phyloP scores from a whole-genome alignment of 2,113 vertebrate genomes.

The Sapajus apella region DNA sequence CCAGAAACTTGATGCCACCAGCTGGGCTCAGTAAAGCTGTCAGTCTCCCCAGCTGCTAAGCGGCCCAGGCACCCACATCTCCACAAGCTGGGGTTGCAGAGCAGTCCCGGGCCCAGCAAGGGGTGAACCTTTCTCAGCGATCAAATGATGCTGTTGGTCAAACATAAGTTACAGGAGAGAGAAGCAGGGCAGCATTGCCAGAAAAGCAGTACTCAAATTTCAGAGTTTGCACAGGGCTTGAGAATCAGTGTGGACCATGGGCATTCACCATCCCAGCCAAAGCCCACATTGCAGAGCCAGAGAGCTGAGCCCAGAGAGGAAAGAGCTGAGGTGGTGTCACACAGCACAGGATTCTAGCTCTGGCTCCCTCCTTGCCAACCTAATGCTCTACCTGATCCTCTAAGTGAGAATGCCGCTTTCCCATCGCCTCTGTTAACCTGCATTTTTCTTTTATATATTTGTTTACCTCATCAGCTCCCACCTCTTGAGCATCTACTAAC shows the following conservation, averaged over 20 bases:
- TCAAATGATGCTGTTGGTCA: neutral
- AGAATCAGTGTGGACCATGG: neutral
- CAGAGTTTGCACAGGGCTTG: neutral
- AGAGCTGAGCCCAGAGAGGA: neutral
- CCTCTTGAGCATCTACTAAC: neutral
- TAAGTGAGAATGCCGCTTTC: neutral
- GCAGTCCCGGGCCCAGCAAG: constrained; percentile 67
- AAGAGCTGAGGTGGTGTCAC: neutral
- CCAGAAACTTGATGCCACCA: constrained; percentile 90
- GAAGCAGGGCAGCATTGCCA: neutral
- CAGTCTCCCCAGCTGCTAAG: constrained; percentile 85
- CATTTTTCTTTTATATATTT: neutral
- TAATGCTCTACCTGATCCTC: neutral
- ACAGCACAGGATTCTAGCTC: neutral
- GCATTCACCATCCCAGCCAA: neutral
- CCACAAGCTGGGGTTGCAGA: constrained; percentile 68
- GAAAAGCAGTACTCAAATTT: neutral
- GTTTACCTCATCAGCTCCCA: neutral
- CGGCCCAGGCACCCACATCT: constrained; percentile 78
- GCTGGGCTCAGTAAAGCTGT: constrained; percentile 87
- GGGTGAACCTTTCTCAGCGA: neutral
- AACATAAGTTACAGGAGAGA: neutral
- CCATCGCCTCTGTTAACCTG: neutral
- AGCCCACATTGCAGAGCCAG: neutral
- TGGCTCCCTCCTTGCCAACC: neutral